Evolutionary conservation across 2,888 invertebrate species (phyloP), one percentile per base, ranked within the genome.

Genomic region (Ernsta delagoae): DNA sequence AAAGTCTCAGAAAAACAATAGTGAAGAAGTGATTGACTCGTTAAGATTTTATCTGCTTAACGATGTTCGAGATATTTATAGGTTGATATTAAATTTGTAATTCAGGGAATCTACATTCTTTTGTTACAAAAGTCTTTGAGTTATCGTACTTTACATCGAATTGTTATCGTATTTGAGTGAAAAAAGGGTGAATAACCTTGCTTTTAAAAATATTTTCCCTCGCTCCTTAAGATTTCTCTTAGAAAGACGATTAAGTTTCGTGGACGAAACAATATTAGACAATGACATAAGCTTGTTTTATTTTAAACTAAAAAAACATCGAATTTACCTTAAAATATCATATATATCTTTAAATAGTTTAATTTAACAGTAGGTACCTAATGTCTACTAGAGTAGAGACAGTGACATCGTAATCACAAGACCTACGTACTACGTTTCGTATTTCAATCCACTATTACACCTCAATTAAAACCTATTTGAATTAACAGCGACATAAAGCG

Each of bases 401-500:
- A n/a, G n/a, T 45, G n/a, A 45, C 3, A 45, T 6, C n/a, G 48
- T 48, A 48, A 16, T 48, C 8, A 16, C 50, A 50, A 50, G 63
- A 63, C 43, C 24, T n/a, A 54, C 54, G 6, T 6, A 31, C 12
- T 16, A 56, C 45, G 45, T 45, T 56, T 8, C 36, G 39, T 36
- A 34, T 72, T 70, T 72, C 68, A 74, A 71, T 74, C 65, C 70
- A 61, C 62, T 71, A 65, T 72, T 70, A 73, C 62, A 68, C 70
- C 71, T 73, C 75, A 75, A 76, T 77, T 79, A 76, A 79, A 83
- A 78, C 75, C 76, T 79, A 83, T 84, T 83, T 81, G 72, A 80
- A 84, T 83, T 82, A 83, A 77, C 77, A 75, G 74, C 74, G 70
- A 71, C 16, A 74, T 82, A 82, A 80, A 78, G 71, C 75, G 77